Percentiles rank a stretch among this genome's conserved stretches.
Evolutionary conservation across 2,113 vertebrate species (phyloP).

Genomic region (Microtus richardsoni): DNA sequence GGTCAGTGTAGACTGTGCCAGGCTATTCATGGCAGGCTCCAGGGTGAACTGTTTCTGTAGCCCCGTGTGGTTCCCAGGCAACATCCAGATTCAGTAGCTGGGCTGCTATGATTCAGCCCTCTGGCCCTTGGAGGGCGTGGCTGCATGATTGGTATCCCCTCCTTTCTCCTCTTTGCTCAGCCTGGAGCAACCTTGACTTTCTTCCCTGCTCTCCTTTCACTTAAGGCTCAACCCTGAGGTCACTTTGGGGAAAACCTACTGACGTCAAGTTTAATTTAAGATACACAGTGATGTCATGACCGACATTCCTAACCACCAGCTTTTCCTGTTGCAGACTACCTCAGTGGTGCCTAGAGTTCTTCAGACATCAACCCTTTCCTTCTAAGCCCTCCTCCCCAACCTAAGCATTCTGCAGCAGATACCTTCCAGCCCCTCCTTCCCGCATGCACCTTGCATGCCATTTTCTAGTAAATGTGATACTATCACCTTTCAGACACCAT

Average conservation of each 20-base stretch:
- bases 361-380: no score
- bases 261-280: not conserved
- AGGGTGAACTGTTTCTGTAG: not conserved
- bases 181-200: not conserved
- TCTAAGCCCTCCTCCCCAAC: not conserved
- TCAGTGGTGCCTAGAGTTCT: not conserved
- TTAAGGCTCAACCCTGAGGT: not conserved
- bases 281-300: not conserved
- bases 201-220: not conserved
- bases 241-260: not conserved
- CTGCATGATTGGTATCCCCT: no score
- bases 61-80: not conserved
- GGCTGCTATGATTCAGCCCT: not conserved
- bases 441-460: not conserved
- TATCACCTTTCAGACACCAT: not conserved
- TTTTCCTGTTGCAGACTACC: not conserved
- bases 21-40: not conserved
- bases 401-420: not conserved
- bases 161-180: not conserved
- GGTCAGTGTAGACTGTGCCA: conserved; percentile 6
- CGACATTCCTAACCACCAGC: not conserved
- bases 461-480: not conserved
- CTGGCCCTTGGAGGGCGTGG: accelerated
- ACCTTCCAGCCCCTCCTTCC: not conserved
- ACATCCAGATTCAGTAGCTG: not conserved